phyloP scores from a whole-genome alignment of 2,113 vertebrate genomes.

The Paradoxurus hermaphroditus region DNA sequence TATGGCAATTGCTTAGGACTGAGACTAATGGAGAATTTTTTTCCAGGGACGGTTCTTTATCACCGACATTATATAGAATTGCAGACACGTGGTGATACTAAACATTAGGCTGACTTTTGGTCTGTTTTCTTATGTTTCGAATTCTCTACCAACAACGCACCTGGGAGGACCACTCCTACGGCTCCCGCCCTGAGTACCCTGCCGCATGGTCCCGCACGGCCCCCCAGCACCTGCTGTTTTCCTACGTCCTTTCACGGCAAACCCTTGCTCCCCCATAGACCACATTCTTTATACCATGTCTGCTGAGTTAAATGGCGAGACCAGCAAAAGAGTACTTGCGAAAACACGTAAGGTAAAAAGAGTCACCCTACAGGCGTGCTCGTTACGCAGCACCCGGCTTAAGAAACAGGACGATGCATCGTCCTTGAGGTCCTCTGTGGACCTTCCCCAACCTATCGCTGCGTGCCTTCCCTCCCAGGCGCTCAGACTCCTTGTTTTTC shows the following conservation, averaged over 20 bases:
- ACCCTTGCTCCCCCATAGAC: neutral
- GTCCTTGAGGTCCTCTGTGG: neutral
- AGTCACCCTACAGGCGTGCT: neutral
- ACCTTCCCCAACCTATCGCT: neutral
- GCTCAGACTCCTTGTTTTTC: rapidly evolving
- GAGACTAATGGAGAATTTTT: neutral
- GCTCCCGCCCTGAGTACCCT: rapidly evolving
- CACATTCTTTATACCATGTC: neutral
- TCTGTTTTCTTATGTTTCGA: neutral
- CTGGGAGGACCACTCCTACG: neutral
- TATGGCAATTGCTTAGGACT: rapidly evolving
- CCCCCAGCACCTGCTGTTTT: neutral
- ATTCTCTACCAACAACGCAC: neutral
- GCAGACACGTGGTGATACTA: neutral
- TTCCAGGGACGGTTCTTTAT: neutral
- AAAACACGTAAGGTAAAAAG: neutral
- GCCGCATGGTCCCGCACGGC: rapidly evolving
- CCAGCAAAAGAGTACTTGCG: neutral
- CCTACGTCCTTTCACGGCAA: neutral
- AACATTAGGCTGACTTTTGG: neutral
- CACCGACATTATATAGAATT: neutral
- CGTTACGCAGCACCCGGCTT: rapidly evolving
- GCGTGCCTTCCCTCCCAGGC: rapidly evolving
- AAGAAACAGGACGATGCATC: neutral
- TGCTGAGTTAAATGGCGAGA: neutral